Base-by-base conservation (phyloP, 2,113 vertebrate species). In the Scomber scombrus region DNA sequence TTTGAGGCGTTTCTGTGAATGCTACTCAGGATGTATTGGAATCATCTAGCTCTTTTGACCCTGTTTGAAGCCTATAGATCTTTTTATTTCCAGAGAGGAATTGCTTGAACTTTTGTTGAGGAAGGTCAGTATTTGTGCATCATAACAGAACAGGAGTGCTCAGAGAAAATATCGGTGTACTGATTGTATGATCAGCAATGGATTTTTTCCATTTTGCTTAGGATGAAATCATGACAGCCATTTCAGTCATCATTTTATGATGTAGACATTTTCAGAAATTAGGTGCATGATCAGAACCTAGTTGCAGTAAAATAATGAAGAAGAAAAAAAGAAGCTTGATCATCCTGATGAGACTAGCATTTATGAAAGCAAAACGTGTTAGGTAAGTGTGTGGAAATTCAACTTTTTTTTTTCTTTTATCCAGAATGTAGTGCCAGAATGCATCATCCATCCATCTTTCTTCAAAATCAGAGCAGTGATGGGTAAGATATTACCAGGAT, bases 1-100 rank as follows among this genome's bases (percentile, higher is more conserved):
- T 71, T 57, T 57, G 60, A 72, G 74, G 43, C 43, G 73, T 80
- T 64, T 80, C 85, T 79, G 83, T 79, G 69, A 56, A 78, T 76
- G 81, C 79, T 66, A 71, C 16, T 50, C 80, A 51, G 78, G 66
- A 71, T 75, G 21, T 54, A 21, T 74, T 56, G 23, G 60, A 85
- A 62, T 74, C 55, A 23, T 73, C 11, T 4, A 26, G 68, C 34
- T 77, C 71, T 55, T 71, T 49, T 85, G 77, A 89, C 77, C 87
- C 61, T 0, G 13, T 79, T 75, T 9, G 79, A 84, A 85, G 73
- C 64, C 66, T 60, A 19, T 26, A 62, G 51, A 51, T 78, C 29
- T 78, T 75, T 51, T 75, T 65, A 71, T 84, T 83, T 75, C 66
- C 63, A 3, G 19, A 29, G 78, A 81, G 14, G 69, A 82, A 80